Base-by-base conservation (phyloP, 2,797 vertebrate species). In the Melanotaenia nigrans region DNA sequence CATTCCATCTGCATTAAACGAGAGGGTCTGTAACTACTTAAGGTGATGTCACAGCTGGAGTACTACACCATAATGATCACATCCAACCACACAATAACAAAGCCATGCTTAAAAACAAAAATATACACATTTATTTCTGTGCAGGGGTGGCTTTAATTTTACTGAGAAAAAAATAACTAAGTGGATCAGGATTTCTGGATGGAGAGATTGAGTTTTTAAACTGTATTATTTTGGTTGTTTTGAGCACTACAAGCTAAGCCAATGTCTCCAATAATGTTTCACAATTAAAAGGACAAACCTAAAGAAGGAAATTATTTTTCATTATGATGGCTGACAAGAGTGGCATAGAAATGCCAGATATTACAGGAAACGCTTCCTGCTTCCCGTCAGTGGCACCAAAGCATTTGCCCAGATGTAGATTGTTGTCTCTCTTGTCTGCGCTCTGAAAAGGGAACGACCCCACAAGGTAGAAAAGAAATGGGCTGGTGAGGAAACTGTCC, bases 361-460 rank as follows among this genome's bases (percentile, higher is more conserved):
- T 77, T 71, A 81, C 81, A 74, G 84, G 65, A 82, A 85, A 79
- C 66, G 74, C 79, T 87, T 82, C 80, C 85, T 69, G 51, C 75
- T 90, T 87, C 85, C 80, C 28, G 58, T 81, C 78, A 84, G 83
- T 78, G 81, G 82, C 51, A 56, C 51, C 53, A 82, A 90, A 91
- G 81, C 84, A 73, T 83, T 91, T 35, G 79, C 49, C 83, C 91
- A 91, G 87, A 90, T 91, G 91, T 92, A 77, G 32, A n/a, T 74
- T 67, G 61, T 53, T 84, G 81, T 65, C 66, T 61, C 25, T 14
- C 40, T 61, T n/a, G 28, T 38, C 59, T 45, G 25, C 20, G 20
- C 62, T 73, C 69, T 20, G 54, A 65, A 65, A 33, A 61, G 68
- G 32, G 71, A 77, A 71, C 22, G 35, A 86, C 63, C 73, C 77